Base-by-base conservation (phyloP, 2,888 invertebrate species). In the Cancer borealis region DNA sequence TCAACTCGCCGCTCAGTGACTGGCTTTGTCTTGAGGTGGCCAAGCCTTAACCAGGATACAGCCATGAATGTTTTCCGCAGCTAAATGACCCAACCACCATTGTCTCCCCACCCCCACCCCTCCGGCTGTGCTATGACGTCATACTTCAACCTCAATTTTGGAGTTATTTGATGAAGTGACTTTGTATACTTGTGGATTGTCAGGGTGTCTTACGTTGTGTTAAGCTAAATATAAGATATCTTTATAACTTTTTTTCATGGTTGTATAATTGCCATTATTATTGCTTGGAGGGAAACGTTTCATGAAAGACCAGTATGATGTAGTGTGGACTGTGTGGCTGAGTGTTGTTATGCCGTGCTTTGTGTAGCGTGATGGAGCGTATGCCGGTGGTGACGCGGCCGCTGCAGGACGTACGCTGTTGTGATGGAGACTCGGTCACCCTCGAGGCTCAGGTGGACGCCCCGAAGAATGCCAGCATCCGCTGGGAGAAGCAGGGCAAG, bases 401-500 rank as follows among this genome's bases (percentile, higher is more conserved):
- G 94, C 97, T 99, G 93, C 97, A 98, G 91, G 98, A 98, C 96
- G 96, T 98, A 91, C 97, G 98, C 96, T 98, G 98, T 96, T 98
- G 98, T 96, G 98, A 98, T 96, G 98, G 98, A 0, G 98, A 99
- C 96, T 97, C 98, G 0, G 97, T 98, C 5, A 98, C 98, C 66
- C 97, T 99, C 95, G 98, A 99, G 96, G 99, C 99, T 96, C 97
- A 97, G 96, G 97, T 99, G 89, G 97, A 97, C 94, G 98, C 98
- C 6, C 97, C 97, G 95, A 98, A 98, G 0, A 97, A 98, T 92
- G 98, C 98, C 0, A 97, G 98, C 96, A 97, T 99, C 95, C 97
- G 98, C 96, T 99, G 99, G 99, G 98, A 98, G 97, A 98, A 98
- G 96, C 97, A 97, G 96, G 98, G 98, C 95, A 97, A 97, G 96